Evolutionary conservation across 2,888 invertebrate species (phyloP), one percentile per base, ranked within the genome.

Genomic region (Lacanobia wlatinum): DNA sequence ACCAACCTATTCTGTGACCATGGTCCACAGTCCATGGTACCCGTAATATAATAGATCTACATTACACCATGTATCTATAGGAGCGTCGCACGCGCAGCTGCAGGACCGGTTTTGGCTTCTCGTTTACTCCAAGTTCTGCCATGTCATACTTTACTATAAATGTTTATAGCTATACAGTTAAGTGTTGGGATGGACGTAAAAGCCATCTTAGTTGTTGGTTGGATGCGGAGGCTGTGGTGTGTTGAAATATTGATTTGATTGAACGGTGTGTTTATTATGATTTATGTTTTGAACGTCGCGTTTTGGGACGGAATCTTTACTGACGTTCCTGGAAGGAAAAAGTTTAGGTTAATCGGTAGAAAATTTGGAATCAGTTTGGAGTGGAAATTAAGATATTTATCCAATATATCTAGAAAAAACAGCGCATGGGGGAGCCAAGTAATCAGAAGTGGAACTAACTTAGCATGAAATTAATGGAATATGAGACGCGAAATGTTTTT

Each of bases 71-170:
- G 83, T 80, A 84, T 86, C 80, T 84, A 75, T 83, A 80, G 84
- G 84, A 85, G 76, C 82, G 68, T 88, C 88, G 93, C 93, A 91
- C 92, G 93, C 93, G 95, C 95, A 96, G 95, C 96, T 95, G 95
- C 94, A 90, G 86, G 91, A 96, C 96, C 95, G 95, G 96, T 96
- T 94, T 84, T 84, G 76, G 87, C 91, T 92, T 92, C 93, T 92
- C 91, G 93, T 90, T 93, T 92, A 92, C 92, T 91, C 90, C 85
- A 82, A 86, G 85, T 85, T 87, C 87, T 90, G 88, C 87, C 86
- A 78, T 89, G 90, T 92, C 90, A 90, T 91, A 87, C 86, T 86
- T 87, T 86, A 80, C 84, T 82, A 86, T 84, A 74, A 68, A 78
- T 74, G 76, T 83, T 82, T 76, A 73, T 84, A 78, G 74, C 38